phyloP scores from a whole-genome alignment of 2,888 invertebrate genomes.

The Kuschelorhynchus macadamiae region DNA sequence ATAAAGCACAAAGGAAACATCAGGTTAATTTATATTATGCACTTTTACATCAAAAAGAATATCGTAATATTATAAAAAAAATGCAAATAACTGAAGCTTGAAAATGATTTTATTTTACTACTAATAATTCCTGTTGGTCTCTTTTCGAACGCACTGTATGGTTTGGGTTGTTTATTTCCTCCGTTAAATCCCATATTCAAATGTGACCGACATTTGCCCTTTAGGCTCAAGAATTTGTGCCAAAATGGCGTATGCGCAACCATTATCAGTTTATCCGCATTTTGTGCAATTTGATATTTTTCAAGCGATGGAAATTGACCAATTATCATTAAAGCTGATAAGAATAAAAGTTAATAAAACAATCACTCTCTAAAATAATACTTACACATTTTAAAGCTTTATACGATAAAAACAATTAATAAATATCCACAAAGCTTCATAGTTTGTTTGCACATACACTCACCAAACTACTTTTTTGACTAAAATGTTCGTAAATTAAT shows the following conservation, averaged over 20 bases:
- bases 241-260: not conserved
- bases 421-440: not conserved
- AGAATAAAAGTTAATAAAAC: not conserved
- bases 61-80: too few relatives aligned
- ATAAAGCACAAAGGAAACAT: too few relatives aligned
- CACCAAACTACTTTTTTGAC: not conserved
- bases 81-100: too few relatives aligned
- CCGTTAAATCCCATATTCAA: too few relatives aligned
- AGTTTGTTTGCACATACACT: not conserved
- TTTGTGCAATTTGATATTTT: not conserved
- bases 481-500: not conserved
- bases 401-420: not conserved
- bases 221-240: not conserved
- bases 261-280: too few relatives aligned
- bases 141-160: too few relatives aligned
- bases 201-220: not conserved
- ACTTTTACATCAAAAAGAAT: too few relatives aligned
- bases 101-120: too few relatives aligned
- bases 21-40: too few relatives aligned
- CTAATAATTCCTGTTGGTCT: too few relatives aligned
- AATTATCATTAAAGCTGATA: too few relatives aligned
- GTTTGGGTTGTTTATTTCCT: too few relatives aligned
- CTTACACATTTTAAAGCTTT: not conserved
- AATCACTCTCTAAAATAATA: not conserved
- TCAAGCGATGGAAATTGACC: not conserved